Conservation (phyloP, 2,888 invertebrate species). For the Eristalis tenax region DNA sequence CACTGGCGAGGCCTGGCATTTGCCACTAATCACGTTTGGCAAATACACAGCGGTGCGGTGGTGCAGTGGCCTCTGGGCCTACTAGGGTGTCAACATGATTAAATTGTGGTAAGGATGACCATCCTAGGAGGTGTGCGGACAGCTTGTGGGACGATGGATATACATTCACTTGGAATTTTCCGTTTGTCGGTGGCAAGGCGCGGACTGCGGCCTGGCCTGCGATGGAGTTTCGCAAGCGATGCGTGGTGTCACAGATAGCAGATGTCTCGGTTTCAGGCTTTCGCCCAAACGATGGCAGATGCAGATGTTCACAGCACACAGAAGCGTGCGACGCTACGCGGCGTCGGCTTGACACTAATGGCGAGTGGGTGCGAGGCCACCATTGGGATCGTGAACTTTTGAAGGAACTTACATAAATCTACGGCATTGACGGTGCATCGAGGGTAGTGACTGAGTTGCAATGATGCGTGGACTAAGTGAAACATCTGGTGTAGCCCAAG, state of each 20-base stretch:
- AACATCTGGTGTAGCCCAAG: too few species aligned
- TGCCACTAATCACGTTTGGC: slow-evolving; percentile 30
- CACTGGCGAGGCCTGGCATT: slow-evolving; percentile 6
- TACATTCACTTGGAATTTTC: neutral
- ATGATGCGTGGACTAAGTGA: too few species aligned
- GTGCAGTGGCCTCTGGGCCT: slow-evolving; percentile 6
- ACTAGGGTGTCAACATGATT: slow-evolving; percentile 28
- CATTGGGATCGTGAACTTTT: too few species aligned
- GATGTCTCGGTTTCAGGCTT: neutral
- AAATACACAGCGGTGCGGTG: slow-evolving; percentile 3
- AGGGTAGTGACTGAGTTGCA: too few species aligned
- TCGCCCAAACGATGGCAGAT: neutral
- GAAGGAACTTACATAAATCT: too few species aligned
- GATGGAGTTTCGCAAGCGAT: neutral
- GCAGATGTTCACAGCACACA: too few species aligned
- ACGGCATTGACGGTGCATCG: too few species aligned
- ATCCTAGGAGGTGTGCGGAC: neutral
- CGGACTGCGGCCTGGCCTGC: neutral
- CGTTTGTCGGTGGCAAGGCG: neutral
- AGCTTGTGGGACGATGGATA: neutral
- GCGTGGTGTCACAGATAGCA: neutral
- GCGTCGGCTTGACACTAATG: too few species aligned
- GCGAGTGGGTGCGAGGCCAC: too few species aligned
- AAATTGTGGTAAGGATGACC: neutral
- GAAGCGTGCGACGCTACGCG: too few species aligned